These are phyloP conservation scores for Setipinna tenuifilis DNA, from an alignment of 2,797 vertebrate genomes.

Conservation along the genomic window DNA sequence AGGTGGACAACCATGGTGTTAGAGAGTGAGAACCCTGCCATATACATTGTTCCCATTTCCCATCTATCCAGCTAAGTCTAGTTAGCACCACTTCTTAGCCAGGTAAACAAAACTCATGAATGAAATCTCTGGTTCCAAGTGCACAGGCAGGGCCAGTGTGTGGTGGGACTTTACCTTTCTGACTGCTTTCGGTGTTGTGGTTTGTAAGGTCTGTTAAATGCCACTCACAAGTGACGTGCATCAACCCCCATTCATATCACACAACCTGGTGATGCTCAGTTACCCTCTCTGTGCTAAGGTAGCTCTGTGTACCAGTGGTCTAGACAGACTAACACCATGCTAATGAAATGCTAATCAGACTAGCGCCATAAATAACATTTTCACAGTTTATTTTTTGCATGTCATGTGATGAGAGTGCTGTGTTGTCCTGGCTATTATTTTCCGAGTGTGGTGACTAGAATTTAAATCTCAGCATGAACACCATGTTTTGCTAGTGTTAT, in stretches of 20 bases:
- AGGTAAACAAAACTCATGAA: no score
- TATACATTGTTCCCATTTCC: no score
- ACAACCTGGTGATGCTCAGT: neutral
- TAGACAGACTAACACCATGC: neutral
- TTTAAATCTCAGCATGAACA: neutral
- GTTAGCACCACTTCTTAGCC: no score
- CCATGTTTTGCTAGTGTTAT: no score
- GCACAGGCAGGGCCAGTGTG: neutral
- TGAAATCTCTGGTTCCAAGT: no score
- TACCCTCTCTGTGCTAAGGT: neutral
- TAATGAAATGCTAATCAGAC: neutral
- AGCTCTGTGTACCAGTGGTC: no score
- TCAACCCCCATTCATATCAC: neutral
- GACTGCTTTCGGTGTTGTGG: neutral
- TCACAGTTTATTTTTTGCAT: neutral
- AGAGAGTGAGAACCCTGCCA: no score
- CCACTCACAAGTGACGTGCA: neutral
- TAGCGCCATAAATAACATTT: slow-evolving; percentile 3
- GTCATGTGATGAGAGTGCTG: neutral
- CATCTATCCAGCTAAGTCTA: no score
- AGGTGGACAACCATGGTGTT: no score
- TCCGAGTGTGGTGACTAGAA: neutral
- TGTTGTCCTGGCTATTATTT: neutral
- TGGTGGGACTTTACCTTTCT: neutral
- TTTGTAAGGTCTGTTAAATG: neutral